Percentiles rank a stretch among this genome's conserved stretches.
Conservation (phyloP, 1,140 invertebrate genomes). For the Ostrea denselamellosa region DNA sequence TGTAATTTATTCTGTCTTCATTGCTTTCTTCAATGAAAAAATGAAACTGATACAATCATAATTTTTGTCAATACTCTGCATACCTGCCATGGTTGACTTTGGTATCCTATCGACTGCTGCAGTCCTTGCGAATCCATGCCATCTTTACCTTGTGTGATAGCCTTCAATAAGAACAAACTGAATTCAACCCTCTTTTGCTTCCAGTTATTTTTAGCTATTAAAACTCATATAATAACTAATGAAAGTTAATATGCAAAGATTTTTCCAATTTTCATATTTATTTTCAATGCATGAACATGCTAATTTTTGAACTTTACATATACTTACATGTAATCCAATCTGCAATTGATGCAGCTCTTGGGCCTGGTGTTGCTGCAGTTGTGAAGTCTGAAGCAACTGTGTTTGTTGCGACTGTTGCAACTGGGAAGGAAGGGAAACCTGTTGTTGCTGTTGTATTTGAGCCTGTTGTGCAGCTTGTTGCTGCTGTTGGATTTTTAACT, state of each 20-base stretch:
- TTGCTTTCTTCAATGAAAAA: no score
- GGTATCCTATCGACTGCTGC: neutral
- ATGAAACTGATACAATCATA: no score
- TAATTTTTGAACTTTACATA: no score
- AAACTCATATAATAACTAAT: no score
- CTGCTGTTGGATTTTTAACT: slow-evolving; percentile 9
- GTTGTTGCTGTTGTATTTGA: slow-evolving; percentile 29
- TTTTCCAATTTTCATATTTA: no score
- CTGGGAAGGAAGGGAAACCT: slow-evolving; percentile 32
- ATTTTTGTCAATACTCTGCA: neutral
- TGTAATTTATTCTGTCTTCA: no score
- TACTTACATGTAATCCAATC: slow-evolving; percentile 41
- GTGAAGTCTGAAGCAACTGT: slow-evolving; percentile 48
- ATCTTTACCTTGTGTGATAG: neutral
- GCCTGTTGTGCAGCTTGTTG: slow-evolving; percentile 27
- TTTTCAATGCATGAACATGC: no score
- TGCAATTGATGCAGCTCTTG: slow-evolving; percentile 53
- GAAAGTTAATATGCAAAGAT: no score
- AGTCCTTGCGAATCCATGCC: neutral
- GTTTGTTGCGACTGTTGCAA: slow-evolving; percentile 48
- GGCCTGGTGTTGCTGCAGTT: slow-evolving; percentile 48
- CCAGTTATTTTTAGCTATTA: no score
- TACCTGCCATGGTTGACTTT: neutral
- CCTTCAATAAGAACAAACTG: neutral
- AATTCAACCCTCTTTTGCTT: no score